Evolutionary conservation across 2,113 vertebrate species (phyloP).

Genomic region (Prionailurus bengalensis): DNA sequence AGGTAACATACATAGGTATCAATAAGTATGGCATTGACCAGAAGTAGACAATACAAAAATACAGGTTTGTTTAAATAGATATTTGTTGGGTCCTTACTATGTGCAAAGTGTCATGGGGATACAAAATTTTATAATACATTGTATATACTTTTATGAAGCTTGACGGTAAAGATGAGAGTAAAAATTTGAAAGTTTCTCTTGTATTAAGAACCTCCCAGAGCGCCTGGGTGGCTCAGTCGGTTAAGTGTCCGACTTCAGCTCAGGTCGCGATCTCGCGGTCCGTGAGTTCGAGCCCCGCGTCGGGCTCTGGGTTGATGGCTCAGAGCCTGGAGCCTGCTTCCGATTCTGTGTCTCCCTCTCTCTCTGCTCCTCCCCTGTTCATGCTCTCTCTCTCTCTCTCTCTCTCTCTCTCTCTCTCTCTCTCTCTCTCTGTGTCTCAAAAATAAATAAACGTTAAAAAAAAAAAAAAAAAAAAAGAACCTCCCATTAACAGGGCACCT

Average conservation of each 20-base stretch:
- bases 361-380: no score
- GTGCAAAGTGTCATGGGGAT: neutral
- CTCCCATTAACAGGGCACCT: neutral
- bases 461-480: neutral
- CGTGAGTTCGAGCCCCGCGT: no score
- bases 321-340: no score
- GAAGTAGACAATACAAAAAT: neutral
- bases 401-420: no score
- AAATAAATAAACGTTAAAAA: no score
- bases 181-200: slow-evolving; percentile 15
- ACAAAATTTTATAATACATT: neutral
- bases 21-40: neutral
- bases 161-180: neutral
- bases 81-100: neutral
- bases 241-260: no score
- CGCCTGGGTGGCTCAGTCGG: neutral
- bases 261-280: no score
- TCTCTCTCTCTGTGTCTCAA: no score
- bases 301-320: no score
- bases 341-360: no score
- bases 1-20: neutral
- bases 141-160: neutral
- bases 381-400: no score
- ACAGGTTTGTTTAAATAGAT: neutral
- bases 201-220: neutral